These are phyloP conservation scores for Macrotis lagotis DNA, from an alignment of 2,113 vertebrate species.

Conservation along the genomic window DNA sequence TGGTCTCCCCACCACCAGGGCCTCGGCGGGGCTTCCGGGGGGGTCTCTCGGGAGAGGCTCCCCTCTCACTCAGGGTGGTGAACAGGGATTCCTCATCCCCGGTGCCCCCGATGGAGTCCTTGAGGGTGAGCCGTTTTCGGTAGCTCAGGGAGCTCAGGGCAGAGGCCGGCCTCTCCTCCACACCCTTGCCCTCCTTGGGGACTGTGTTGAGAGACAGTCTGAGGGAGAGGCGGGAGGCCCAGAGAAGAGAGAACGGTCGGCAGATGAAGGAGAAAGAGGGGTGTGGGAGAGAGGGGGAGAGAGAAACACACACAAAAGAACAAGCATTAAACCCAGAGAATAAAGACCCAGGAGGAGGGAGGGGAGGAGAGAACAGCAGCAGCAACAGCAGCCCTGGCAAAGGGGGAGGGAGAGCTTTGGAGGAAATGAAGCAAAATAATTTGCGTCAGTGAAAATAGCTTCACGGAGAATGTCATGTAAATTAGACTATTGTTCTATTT, in stretches of 20 bases:
- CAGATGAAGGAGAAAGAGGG: not conserved
- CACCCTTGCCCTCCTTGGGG: slow-evolving; percentile 87
- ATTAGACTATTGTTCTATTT: slow-evolving; percentile 83
- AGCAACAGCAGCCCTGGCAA: slow-evolving; percentile 60
- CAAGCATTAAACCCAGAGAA: slow-evolving; percentile 60
- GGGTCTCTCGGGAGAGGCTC: slow-evolving; percentile 85
- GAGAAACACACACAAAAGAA: slow-evolving; percentile 55
- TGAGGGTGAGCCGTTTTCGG: slow-evolving; percentile 89
- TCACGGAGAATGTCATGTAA: slow-evolving; percentile 80
- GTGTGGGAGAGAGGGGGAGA: slow-evolving; percentile 13
- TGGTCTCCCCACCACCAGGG: slow-evolving; percentile 69
- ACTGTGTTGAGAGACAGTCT: slow-evolving; percentile 85
- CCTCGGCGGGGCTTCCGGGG: slow-evolving; percentile 80
- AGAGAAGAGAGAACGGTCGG: slow-evolving; percentile 8
- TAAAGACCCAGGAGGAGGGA: slow-evolving; percentile 62
- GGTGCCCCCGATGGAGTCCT: slow-evolving; percentile 90
- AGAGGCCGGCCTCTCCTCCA: slow-evolving; percentile 88
- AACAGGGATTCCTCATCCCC: slow-evolving; percentile 91
- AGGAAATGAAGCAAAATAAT: slow-evolving; percentile 75
- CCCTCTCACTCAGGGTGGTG: slow-evolving; percentile 87
- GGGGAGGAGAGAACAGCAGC: slow-evolving; percentile 8
- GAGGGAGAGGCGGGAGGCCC: slow-evolving; percentile 56
- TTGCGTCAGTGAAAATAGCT: slow-evolving; percentile 81
- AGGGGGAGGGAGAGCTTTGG: slow-evolving; percentile 61
- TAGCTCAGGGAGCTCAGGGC: slow-evolving; percentile 96